A percentile compares a stretch with the other conserved stretches of the same genome.
These are phyloP conservation scores for Lampris megalopsis DNA, from an alignment of 2,113 vertebrate species.

Conservation along the genomic window DNA sequence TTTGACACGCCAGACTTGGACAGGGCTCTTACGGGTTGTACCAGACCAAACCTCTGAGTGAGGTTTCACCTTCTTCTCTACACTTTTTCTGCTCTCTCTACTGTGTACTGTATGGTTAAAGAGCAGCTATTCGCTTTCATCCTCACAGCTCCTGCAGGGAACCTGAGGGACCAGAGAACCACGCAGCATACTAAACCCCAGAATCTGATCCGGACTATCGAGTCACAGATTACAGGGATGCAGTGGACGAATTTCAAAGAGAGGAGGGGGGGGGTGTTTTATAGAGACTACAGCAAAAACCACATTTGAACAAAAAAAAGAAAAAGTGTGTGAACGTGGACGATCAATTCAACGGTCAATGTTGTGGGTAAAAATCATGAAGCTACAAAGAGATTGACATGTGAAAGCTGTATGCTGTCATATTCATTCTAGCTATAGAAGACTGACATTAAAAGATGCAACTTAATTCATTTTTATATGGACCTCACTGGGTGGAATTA, in stretches of 20 bases:
- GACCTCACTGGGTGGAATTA: neutral
- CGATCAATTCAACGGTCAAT: neutral
- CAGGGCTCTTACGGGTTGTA: constrained; percentile 1
- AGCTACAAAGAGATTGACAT: neutral
- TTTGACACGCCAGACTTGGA: constrained; percentile 9
- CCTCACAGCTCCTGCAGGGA: constrained; percentile 31
- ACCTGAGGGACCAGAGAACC: constrained; percentile 45
- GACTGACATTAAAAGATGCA: neutral
- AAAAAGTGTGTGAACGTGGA: neutral
- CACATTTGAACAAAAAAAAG: neutral
- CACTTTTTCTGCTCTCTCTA: constrained; percentile 9
- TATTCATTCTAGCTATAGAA: neutral
- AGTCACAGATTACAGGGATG: neutral
- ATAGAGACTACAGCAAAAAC: neutral
- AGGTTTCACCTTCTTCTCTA: neutral
- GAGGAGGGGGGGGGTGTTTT: constrained; percentile 16
- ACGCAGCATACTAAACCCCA: constrained; percentile 22
- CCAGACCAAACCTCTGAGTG: constrained; percentile 29
- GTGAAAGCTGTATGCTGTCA: neutral
- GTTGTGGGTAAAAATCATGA: neutral
- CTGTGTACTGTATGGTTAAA: constrained; percentile 21
- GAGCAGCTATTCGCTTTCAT: constrained; percentile 30
- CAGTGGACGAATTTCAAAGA: constrained; percentile 29
- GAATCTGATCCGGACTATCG: constrained; percentile 25
- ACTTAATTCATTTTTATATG: neutral